Evolutionary conservation across 2,888 invertebrate genomes (phyloP).

Genomic region (Pasiphila rectangulata): DNA sequence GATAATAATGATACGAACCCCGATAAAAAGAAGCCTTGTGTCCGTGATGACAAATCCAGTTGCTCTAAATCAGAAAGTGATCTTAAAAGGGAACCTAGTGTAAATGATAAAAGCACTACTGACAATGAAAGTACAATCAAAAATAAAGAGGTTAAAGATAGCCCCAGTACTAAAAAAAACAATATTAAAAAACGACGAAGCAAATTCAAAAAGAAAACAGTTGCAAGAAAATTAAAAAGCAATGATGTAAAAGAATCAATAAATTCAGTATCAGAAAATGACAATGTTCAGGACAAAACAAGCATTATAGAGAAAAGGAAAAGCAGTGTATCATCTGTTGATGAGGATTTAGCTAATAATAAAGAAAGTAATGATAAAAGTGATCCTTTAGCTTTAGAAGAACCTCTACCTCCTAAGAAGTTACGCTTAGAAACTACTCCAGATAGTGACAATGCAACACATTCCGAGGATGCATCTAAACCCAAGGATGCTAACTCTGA

Average conservation of each 20-base stretch:
- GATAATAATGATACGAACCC: constrained; percentile 61
- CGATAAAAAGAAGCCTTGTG: constrained; percentile 70
- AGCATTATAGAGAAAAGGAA: constrained; percentile 70
- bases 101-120: constrained; percentile 57
- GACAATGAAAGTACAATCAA: constrained; percentile 57
- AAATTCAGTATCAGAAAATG: constrained; percentile 56
- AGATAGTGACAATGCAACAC: constrained; percentile 60
- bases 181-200: constrained; percentile 60
- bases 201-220: constrained; percentile 64
- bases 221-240: constrained; percentile 49
- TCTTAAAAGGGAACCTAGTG: constrained; percentile 49
- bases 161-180: constrained; percentile 55
- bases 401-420: constrained; percentile 67
- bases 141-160: constrained; percentile 47
- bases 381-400: constrained; percentile 51
- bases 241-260: constrained; percentile 53
- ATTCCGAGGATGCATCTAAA: constrained; percentile 65
- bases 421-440: constrained; percentile 65
- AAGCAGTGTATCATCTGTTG: constrained; percentile 70
- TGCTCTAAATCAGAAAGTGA: constrained; percentile 57
- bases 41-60: constrained; percentile 61
- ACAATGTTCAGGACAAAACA: constrained; percentile 65
- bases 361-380: constrained; percentile 60
- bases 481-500: constrained; percentile 59
- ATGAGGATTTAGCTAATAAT: constrained; percentile 51